Base-by-base conservation (phyloP, 2,113 vertebrate species). In the Rhombomys opimus region DNA sequence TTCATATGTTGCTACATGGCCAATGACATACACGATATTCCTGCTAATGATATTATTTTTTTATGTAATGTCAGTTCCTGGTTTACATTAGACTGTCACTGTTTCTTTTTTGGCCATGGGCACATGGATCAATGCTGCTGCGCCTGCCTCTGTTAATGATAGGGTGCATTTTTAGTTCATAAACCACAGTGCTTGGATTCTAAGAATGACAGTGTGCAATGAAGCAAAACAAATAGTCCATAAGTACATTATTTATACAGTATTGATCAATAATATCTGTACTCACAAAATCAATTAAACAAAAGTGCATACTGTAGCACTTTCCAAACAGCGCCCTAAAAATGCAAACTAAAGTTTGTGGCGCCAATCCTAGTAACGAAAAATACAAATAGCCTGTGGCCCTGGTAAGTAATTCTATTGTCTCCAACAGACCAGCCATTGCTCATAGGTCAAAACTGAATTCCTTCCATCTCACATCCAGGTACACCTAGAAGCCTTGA, bases 181-280 rank as follows among this genome's bases (percentile, higher is more conserved):
- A 86, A 38, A 11, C 76, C n/a, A 18, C 12, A 59, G 15, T 22
- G 4, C 59, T 22, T 67, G 14, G 13, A 5, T 4, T 50, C 25
- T 75, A 85, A 93, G 17, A 89, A 92, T 86, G 38, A 70, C 27
- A 94, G 25, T 30, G 13, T 67, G 7, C 46, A n/a, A 0, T 77
- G 70, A 41, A 94, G 87, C 9, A 93, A 93, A 97, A 89, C 35
- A 87, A 95, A 61, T 76, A 93, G 41, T 68, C 30, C 50, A 68
- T 92, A 82, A 57, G 35, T 52, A 13, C 41, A 94, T 91, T 91
- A 57, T 57, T 96, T 67, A 87, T 22, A 63, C 5, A 59, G 2
- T 46, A 94, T 52, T 82, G 85, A 95, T 85, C 90, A 87, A 86
- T 10, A 94, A 59, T 93, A 85, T 70, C 30, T 75, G 8, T 87